Percentiles rank a stretch among this genome's conserved stretches.
phyloP scores from a whole-genome alignment of 2,797 vertebrate species.

The Rhinichthys osculus region DNA sequence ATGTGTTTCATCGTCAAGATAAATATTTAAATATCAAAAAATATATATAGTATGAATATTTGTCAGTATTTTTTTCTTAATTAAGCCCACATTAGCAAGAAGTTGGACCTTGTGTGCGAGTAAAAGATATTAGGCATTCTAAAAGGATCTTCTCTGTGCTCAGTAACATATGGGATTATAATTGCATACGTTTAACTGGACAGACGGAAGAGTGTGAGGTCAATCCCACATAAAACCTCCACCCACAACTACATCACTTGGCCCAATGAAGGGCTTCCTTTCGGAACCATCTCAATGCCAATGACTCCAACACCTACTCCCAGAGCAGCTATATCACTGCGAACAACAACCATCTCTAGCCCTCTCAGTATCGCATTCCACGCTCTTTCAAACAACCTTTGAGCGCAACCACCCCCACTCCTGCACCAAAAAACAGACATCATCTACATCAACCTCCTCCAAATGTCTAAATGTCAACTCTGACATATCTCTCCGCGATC shows the following conservation, averaged over 20 bases:
- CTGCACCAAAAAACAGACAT: slow-evolving; percentile 40
- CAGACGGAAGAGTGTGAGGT: slow-evolving; percentile 28
- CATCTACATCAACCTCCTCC: slow-evolving; percentile 36
- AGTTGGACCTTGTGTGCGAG: background rate
- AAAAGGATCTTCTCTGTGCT: background rate
- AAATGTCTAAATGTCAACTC: slow-evolving; percentile 45
- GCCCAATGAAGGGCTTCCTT: slow-evolving; percentile 8
- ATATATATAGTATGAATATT: background rate
- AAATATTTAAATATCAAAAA: background rate
- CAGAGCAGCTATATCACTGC: background rate
- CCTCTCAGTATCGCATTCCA: slow-evolving; percentile 13
- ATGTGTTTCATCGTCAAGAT: background rate
- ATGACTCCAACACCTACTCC: slow-evolving; percentile 27
- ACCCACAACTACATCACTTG: slow-evolving; percentile 26
- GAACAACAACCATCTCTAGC: slow-evolving; percentile 29
- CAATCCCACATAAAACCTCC: slow-evolving; percentile 34
- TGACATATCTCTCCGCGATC: slow-evolving; percentile 33
- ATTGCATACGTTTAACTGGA: slow-evolving; percentile 22
- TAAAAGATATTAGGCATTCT: slow-evolving; percentile 5
- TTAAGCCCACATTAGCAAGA: background rate
- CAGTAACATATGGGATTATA: slow-evolving; percentile 38
- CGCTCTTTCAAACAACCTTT: slow-evolving; percentile 39
- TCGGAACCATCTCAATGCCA: background rate
- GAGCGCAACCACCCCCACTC: slow-evolving; percentile 3
- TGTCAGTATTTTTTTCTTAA: background rate